Evolutionary conservation across 2,113 vertebrate species (phyloP).

Genomic region (Pelecanoides urinatrix): DNA sequence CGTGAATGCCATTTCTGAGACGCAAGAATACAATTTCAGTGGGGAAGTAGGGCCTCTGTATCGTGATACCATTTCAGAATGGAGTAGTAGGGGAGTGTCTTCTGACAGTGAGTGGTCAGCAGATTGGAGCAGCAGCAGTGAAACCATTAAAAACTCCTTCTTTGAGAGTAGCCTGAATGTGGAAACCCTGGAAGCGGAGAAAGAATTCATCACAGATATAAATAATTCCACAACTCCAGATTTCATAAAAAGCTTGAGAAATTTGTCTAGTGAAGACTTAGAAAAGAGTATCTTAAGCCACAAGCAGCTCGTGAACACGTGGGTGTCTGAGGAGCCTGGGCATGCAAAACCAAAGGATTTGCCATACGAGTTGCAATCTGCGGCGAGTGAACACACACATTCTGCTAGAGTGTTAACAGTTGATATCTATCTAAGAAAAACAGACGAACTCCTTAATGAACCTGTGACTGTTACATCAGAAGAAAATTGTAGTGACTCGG

Average conservation of each 20-base stretch:
- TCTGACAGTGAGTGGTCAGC: slow-evolving; percentile 59
- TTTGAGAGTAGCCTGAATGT: slow-evolving; percentile 57
- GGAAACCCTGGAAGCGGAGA: slow-evolving; percentile 40
- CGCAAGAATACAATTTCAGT: slow-evolving; percentile 36
- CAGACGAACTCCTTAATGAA: slow-evolving; percentile 57
- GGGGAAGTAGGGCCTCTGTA: neutral
- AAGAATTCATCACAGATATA: slow-evolving; percentile 54
- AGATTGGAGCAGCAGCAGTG: slow-evolving; percentile 24
- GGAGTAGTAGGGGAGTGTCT: slow-evolving; percentile 44
- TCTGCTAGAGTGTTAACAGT: slow-evolving; percentile 71
- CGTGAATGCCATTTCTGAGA: neutral
- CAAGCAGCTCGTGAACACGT: slow-evolving; percentile 59
- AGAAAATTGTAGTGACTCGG: slow-evolving; percentile 46
- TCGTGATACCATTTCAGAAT: slow-evolving; percentile 49
- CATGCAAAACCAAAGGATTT: slow-evolving; percentile 18
- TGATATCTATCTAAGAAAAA: slow-evolving; percentile 80
- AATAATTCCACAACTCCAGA: slow-evolving; percentile 62
- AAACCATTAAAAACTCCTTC: slow-evolving; percentile 59
- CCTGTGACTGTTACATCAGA: neutral
- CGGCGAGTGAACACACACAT: neutral
- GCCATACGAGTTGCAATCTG: neutral
- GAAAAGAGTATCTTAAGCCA: slow-evolving; percentile 63
- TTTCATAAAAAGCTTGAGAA: slow-evolving; percentile 63
- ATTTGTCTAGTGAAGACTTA: slow-evolving; percentile 52
- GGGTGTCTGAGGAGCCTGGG: slow-evolving; percentile 29